Percentiles rank a stretch among this genome's conserved stretches.
Conservation (phyloP, 2,888 invertebrate species). For the Operophtera brumata region DNA sequence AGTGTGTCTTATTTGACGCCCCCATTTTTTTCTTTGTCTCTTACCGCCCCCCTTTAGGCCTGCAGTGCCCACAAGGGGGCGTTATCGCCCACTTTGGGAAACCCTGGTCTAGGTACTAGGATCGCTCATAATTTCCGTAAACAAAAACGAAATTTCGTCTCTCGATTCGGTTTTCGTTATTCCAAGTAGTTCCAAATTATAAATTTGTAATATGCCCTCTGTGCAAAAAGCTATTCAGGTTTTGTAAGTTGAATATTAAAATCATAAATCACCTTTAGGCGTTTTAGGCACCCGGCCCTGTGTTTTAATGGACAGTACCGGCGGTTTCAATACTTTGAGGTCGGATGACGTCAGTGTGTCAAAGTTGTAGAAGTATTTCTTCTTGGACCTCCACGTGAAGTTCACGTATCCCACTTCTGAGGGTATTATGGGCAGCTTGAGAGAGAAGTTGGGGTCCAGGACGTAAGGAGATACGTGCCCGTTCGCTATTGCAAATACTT, state of each 20-base stretch:
- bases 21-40: too few relatives aligned
- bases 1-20: too few relatives aligned
- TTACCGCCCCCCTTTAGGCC: too few relatives aligned
- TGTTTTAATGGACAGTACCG: constrained; percentile 92
- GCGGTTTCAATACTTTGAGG: constrained; percentile 90
- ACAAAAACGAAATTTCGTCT: too few relatives aligned
- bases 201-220: too few relatives aligned
- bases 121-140: too few relatives aligned
- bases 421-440: constrained; percentile 93
- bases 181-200: too few relatives aligned
- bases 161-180: too few relatives aligned
- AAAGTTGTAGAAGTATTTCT: constrained; percentile 92
- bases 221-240: constrained; percentile 4
- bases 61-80: too few relatives aligned
- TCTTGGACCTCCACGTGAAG: constrained; percentile 94
- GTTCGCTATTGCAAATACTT: constrained; percentile 93
- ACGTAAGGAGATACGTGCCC: constrained; percentile 93
- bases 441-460: constrained; percentile 93
- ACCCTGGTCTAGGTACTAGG: too few relatives aligned
- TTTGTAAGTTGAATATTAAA: constrained; percentile 8
- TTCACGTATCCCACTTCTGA: constrained; percentile 95
- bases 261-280: constrained; percentile 85
- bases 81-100: too few relatives aligned
- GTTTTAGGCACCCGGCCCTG: constrained; percentile 92
- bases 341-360: constrained; percentile 92